These are phyloP conservation scores for Hypomesus transpacificus DNA, from an alignment of 2,113 vertebrate genomes.

Conservation along the genomic window DNA sequence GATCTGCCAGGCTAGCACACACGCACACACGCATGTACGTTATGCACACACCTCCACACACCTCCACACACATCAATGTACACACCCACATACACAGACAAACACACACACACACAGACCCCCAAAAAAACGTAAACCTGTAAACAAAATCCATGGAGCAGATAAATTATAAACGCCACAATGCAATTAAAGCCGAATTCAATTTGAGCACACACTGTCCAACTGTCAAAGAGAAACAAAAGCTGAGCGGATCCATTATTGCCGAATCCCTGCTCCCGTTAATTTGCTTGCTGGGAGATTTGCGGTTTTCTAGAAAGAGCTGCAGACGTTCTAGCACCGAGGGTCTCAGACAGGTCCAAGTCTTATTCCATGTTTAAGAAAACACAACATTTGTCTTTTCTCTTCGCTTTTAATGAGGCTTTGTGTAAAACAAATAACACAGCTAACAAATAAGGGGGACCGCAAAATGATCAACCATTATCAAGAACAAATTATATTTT, in stretches of 20 bases:
- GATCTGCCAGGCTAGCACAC: conserved; percentile 53
- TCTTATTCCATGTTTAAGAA: conserved; percentile 84
- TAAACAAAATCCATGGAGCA: conserved; percentile 99
- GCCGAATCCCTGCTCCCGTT: conserved; percentile 94
- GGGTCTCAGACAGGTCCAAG: conserved; percentile 88
- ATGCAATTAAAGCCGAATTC: conserved; percentile 99
- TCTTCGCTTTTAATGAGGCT: conserved; percentile 50
- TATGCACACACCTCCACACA: conserved; percentile 12
- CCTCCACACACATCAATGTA: neutral
- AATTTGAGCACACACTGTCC: conserved; percentile 98
- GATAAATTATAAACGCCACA: conserved; percentile 99
- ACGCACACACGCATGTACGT: conserved; percentile 8
- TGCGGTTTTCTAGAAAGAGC: conserved; percentile 87
- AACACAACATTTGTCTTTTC: conserved; percentile 23
- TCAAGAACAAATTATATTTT: no score
- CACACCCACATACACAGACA: conserved; percentile 44
- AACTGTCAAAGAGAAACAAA: conserved; percentile 99
- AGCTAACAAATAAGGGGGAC: no score
- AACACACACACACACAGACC: conserved; percentile 62
- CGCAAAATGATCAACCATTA: no score
- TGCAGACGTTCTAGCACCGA: conserved; percentile 78
- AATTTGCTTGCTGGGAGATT: conserved; percentile 95
- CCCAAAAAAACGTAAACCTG: conserved; percentile 91
- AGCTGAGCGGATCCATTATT: conserved; percentile 93
- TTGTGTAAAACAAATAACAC: conserved; percentile 30